Evolutionary conservation across 2,888 invertebrate genomes (phyloP).

Genomic region (Xylocampa areola): DNA sequence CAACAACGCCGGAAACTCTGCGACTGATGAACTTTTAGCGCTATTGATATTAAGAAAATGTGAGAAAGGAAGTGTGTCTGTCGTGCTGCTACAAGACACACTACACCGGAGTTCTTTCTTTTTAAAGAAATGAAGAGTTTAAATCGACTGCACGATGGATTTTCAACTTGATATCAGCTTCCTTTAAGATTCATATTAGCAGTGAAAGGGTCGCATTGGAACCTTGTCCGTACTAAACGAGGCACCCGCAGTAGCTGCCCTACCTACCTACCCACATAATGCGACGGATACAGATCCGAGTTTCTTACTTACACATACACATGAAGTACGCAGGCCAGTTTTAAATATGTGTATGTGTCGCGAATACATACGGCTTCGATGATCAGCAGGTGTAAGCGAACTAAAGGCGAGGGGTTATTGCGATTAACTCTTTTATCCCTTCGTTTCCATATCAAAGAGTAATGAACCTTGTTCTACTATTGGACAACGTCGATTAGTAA

Average conservation of each 20-base stretch:
- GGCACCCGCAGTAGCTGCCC: slow-evolving; percentile 87
- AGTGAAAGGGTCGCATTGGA: slow-evolving; percentile 79
- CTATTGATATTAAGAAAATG: slow-evolving; percentile 87
- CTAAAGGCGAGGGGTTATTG: slow-evolving; percentile 88
- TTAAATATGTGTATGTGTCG: slow-evolving; percentile 86
- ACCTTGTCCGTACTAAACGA: slow-evolving; percentile 81
- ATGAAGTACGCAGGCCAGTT: slow-evolving; percentile 87
- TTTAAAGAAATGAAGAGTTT: slow-evolving; percentile 79
- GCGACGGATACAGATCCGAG: slow-evolving; percentile 89
- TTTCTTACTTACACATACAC: slow-evolving; percentile 86
- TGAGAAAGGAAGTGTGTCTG: slow-evolving; percentile 89
- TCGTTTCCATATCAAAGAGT: slow-evolving; percentile 89
- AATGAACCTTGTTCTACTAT: slow-evolving; percentile 88
- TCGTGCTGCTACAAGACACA: slow-evolving; percentile 81
- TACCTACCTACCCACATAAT: slow-evolving; percentile 87
- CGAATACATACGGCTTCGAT: slow-evolving; percentile 89
- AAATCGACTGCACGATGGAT: slow-evolving; percentile 69
- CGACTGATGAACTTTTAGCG: slow-evolving; percentile 79
- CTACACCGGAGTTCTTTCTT: slow-evolving; percentile 80
- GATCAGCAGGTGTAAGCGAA: slow-evolving; percentile 90
- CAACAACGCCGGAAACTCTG: slow-evolving; percentile 78
- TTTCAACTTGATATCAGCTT: slow-evolving; percentile 75
- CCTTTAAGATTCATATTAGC: slow-evolving; percentile 85
- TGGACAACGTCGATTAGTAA: slow-evolving; percentile 83
- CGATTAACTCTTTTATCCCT: slow-evolving; percentile 90